Percentiles rank a stretch among this genome's conserved stretches.
Conservation (phyloP, 2,113 vertebrate species). For the Osmerus mordax region DNA sequence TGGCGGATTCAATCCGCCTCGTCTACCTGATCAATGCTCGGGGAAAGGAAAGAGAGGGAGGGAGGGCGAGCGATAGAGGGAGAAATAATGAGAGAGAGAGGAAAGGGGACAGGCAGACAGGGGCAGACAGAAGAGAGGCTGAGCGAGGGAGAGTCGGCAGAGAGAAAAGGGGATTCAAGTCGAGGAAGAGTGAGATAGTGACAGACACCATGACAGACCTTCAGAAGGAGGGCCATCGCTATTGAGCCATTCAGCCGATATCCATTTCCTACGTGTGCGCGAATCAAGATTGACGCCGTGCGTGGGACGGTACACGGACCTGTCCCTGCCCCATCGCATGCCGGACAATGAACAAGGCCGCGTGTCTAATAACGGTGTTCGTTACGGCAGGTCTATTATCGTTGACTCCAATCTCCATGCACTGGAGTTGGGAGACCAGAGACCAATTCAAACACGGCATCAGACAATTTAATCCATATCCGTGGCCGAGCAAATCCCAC, state of each 20-base stretch:
- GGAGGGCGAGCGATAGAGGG: background rate
- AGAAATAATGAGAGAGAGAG: constrained; percentile 12
- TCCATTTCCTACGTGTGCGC: constrained; percentile 8
- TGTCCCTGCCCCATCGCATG: constrained; percentile 20
- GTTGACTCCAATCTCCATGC: constrained; percentile 51
- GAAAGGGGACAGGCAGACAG: constrained; percentile 17
- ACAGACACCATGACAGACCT: no score
- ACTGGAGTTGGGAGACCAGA: constrained; percentile 43
- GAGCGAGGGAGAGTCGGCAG: background rate
- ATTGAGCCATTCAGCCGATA: constrained; percentile 21
- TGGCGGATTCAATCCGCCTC: no score
- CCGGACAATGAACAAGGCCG: constrained; percentile 29
- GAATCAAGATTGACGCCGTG: constrained; percentile 37
- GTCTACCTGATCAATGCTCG: no score
- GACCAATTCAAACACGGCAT: constrained; percentile 51
- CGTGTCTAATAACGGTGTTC: constrained; percentile 35
- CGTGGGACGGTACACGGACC: constrained; percentile 30
- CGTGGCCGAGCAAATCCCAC: constrained; percentile 52
- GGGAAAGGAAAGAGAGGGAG: no score
- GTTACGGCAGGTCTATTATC: constrained; percentile 34
- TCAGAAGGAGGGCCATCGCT: background rate
- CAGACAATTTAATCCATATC: constrained; percentile 62
- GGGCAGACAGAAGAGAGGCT: no score
- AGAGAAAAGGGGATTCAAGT: no score
- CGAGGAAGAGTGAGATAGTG: no score